These are phyloP conservation scores for Idaea straminata DNA, from an alignment of 2,888 invertebrate genomes.

Conservation along the genomic window DNA sequence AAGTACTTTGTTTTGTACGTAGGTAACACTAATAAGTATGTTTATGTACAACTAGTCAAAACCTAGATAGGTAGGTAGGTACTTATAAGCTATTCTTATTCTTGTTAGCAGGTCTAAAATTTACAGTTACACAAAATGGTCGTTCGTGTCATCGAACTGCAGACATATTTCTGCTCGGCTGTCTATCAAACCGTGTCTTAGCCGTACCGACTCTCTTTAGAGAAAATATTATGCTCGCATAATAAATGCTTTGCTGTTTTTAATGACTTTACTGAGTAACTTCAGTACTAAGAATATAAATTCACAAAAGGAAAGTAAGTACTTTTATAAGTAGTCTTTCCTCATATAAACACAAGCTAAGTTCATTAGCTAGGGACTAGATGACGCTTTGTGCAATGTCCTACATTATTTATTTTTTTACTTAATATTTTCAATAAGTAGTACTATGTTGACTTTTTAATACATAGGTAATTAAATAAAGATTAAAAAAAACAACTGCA, in stretches of 20 bases:
- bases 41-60: background rate
- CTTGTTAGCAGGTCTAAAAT: background rate
- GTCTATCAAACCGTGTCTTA: background rate
- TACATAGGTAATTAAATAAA: too few species aligned
- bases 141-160: background rate
- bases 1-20: background rate
- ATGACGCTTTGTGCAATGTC: too few species aligned
- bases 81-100: background rate
- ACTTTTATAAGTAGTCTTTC: too few species aligned
- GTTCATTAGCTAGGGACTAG: too few species aligned
- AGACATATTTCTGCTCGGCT: background rate
- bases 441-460: too few species aligned
- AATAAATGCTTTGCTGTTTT: background rate
- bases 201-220: background rate
- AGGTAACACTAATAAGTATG: background rate
- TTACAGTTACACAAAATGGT: background rate
- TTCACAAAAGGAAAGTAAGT: too few species aligned
- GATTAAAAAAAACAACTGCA: too few species aligned
- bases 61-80: background rate
- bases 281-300: too few species aligned
- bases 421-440: too few species aligned
- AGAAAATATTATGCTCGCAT: background rate
- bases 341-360: too few species aligned
- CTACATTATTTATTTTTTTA: too few species aligned
- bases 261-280: too few species aligned